Evolutionary conservation across 2,797 vertebrate genomes (phyloP).

Genomic region (Danio aesculapii): DNA sequence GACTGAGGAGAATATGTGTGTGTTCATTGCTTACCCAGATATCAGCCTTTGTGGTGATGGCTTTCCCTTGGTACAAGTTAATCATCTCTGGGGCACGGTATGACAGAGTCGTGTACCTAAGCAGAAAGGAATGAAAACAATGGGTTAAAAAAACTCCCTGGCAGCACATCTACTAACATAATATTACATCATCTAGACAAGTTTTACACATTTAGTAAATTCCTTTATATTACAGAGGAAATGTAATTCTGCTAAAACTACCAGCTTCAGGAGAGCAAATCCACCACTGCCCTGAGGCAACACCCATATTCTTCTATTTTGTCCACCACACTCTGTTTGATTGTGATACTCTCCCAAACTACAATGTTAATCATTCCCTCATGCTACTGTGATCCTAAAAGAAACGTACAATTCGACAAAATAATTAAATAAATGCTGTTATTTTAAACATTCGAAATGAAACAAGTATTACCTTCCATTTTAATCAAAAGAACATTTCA

Average conservation of each 20-base stretch:
- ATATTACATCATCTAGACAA: neutral
- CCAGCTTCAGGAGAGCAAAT: neutral
- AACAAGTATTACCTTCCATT: neutral
- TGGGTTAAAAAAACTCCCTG: neutral
- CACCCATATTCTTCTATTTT: neutral
- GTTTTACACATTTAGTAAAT: neutral
- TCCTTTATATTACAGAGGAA: neutral
- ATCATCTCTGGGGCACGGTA: constrained; percentile 99
- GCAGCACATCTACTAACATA: neutral
- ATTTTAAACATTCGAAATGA: neutral
- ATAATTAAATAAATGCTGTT: neutral
- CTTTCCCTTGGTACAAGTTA: constrained; percentile 95
- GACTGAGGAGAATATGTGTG: neutral
- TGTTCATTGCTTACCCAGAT: constrained; percentile 88
- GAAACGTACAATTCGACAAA: neutral
- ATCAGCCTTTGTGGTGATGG: constrained; percentile 98
- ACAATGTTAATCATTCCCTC: neutral
- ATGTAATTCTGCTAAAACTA: no score
- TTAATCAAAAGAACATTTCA: neutral
- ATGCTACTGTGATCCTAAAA: neutral
- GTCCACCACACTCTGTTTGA: no score
- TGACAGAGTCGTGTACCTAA: constrained; percentile 96
- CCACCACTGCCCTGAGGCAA: neutral
- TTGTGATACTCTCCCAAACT: neutral
- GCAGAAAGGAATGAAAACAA: constrained; percentile 18